These are phyloP conservation scores for Siphamia tubifer DNA, from an alignment of 2,113 vertebrate species.

Conservation along the genomic window DNA sequence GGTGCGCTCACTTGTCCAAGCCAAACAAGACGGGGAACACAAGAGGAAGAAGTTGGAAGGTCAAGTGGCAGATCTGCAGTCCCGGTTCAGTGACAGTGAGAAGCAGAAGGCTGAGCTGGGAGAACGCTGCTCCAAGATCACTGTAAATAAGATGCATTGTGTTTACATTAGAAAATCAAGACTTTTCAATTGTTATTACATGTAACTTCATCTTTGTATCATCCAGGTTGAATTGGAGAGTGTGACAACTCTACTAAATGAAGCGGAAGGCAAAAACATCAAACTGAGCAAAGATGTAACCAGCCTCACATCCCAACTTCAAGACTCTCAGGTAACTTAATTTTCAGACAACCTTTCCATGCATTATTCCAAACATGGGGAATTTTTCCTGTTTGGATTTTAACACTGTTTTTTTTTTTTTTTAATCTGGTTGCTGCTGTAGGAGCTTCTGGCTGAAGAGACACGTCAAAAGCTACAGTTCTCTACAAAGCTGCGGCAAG, in stretches of 20 bases:
- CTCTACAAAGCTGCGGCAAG: slow-evolving; percentile 90
- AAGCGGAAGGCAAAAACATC: slow-evolving; percentile 92
- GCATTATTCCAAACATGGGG: not conserved
- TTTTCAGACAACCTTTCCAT: not conserved
- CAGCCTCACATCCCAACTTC: slow-evolving; percentile 88
- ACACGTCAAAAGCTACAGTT: slow-evolving; percentile 92
- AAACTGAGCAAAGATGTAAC: slow-evolving; percentile 92
- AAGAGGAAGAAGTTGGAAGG: slow-evolving; percentile 94
- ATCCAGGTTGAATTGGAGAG: slow-evolving; percentile 89
- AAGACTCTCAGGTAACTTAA: slow-evolving; percentile 87
- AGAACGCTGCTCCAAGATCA: slow-evolving; percentile 89
- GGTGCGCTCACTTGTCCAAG: slow-evolving; percentile 84
- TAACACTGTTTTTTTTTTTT: not conserved
- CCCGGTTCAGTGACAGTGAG: slow-evolving; percentile 87
- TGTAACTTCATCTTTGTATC: not conserved
- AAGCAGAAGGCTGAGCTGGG: slow-evolving; percentile 87
- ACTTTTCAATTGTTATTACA: not conserved
- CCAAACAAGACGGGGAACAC: slow-evolving; percentile 92
- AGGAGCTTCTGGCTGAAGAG: slow-evolving; percentile 95
- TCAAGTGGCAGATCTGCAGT: slow-evolving; percentile 90
- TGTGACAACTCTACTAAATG: slow-evolving; percentile 86
- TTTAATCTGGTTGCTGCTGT: not conserved
- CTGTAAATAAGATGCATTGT: slow-evolving; percentile 72
- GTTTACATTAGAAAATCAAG: not conserved
- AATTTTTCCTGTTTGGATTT: not conserved